Base-by-base conservation (phyloP, 2,888 invertebrate species). In the Camptogramma bilineatum region DNA sequence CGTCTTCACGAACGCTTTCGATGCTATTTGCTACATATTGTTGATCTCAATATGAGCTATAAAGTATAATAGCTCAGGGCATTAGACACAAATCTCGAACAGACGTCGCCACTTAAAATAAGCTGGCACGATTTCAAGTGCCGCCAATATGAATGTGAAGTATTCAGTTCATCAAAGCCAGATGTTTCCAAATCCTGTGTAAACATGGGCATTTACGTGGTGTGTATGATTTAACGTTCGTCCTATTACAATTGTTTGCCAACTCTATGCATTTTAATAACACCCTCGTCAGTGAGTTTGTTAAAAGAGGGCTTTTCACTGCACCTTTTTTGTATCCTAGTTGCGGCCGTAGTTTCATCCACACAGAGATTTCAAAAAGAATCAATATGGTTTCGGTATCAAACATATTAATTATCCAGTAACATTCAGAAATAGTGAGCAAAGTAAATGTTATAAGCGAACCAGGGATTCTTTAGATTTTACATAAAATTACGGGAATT, bases 121-220 rank as follows among this genome's bases (percentile, higher is more conserved):
- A 90, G 84, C 90, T 93, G 92, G 91, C 91, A 92, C 86, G 88
- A 83, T 85, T 90, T 91, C 91, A 91, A 93, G 87, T 86, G 86
- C 85, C 83, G 81, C 86, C 86, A 90, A 90, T 90, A 89, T 88
- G 87, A 88, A 90, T 89, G 84, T 83, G 83, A 87, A 90, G 85
- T 90, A 90, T 92, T 91, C 88, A 89, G 91, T 88, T 88, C 89
- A 90, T 93, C 90, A 91, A 86, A 88, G 87, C 85, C 92, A 91
- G 91, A 91, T 91, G 91, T 85, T 90, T 79, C 84, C 77, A 74
- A 85, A 84, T 82, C 81, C 85, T 85, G 83, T 83, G 86, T 87
- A 90, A 89, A 90, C 85, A 87, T 73, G 79, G 77, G 75, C 78
- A 83, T 82, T 83, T 77, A 74, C 76, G 73, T 72, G 75, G 72